phyloP scores from a whole-genome alignment of 2,113 vertebrate genomes.

The Urocynchramus pylzowi region DNA sequence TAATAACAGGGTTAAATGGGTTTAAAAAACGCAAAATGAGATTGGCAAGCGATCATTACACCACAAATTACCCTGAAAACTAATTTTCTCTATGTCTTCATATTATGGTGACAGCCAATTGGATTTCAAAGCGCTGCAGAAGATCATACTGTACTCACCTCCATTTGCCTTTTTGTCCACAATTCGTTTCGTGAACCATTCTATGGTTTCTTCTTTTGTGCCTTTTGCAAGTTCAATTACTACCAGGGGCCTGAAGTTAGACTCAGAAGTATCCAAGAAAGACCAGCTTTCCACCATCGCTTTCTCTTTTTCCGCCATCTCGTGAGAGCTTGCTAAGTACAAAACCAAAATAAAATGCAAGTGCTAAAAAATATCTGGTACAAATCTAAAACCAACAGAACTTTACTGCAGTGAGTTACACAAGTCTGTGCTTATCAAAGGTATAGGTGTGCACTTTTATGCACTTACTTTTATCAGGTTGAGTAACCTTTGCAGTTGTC shows the following conservation, averaged over 20 bases:
- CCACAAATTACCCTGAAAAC: neutral
- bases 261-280: constrained; percentile 59
- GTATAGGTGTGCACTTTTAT: neutral
- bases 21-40: neutral
- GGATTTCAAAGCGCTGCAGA: neutral
- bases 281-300: constrained; percentile 54
- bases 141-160: constrained; percentile 70
- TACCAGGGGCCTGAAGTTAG: constrained; percentile 83
- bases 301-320: constrained; percentile 60
- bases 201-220: constrained; percentile 80
- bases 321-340: constrained; percentile 7
- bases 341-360: neutral
- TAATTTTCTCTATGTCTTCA: neutral
- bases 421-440: neutral
- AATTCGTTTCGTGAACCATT: constrained; percentile 87
- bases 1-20: neutral
- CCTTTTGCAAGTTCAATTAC: constrained; percentile 85
- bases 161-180: constrained; percentile 81
- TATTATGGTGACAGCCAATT: neutral
- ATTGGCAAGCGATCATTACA: neutral
- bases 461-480: neutral
- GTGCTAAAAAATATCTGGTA: neutral
- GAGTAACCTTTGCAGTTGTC: neutral
- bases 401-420: neutral
- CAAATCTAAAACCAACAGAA: neutral